Percentiles rank a stretch among this genome's conserved stretches.
These are phyloP conservation scores for Hucho hucho DNA, from an alignment of 2,113 vertebrate genomes.

Conservation along the genomic window DNA sequence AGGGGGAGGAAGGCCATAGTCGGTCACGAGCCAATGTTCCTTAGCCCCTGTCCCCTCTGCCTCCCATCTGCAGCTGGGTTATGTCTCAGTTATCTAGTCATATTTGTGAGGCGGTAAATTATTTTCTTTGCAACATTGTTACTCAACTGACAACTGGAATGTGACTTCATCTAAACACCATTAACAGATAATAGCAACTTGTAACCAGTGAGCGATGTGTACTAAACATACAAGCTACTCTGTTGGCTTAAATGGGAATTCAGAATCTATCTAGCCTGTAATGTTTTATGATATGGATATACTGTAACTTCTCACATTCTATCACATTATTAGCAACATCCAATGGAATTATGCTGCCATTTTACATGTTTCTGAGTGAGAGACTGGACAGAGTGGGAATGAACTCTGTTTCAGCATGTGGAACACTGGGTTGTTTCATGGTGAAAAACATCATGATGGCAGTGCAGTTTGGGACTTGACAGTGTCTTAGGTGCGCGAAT, in stretches of 20 bases:
- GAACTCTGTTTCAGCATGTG: slow-evolving; percentile 57
- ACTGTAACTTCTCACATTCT: background rate
- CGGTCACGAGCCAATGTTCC: background rate
- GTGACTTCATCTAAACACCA: background rate
- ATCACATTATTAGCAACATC: slow-evolving; percentile 4
- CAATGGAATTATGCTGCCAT: slow-evolving; percentile 28
- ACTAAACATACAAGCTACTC: background rate
- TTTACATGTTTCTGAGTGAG: slow-evolving; percentile 43
- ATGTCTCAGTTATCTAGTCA: slow-evolving; percentile 31
- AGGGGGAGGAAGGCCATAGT: background rate
- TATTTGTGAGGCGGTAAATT: slow-evolving; percentile 39
- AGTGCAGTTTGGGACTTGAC: slow-evolving; percentile 48
- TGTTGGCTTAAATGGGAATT: background rate
- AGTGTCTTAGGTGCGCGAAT: slow-evolving; percentile 48
- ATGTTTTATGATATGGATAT: background rate
- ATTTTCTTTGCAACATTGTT: slow-evolving; percentile 8
- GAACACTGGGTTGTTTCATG: slow-evolving; percentile 60
- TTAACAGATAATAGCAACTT: background rate
- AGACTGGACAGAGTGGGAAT: slow-evolving; percentile 20
- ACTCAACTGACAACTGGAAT: slow-evolving; percentile 12
- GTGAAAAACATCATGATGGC: slow-evolving; percentile 53
- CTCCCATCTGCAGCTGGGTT: background rate
- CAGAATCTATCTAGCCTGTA: background rate
- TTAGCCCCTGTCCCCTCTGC: slow-evolving; percentile 4
- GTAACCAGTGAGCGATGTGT: background rate